Evolutionary conservation across 2,113 vertebrate genomes (phyloP).

Genomic region (Oncorhynchus nerka): DNA sequence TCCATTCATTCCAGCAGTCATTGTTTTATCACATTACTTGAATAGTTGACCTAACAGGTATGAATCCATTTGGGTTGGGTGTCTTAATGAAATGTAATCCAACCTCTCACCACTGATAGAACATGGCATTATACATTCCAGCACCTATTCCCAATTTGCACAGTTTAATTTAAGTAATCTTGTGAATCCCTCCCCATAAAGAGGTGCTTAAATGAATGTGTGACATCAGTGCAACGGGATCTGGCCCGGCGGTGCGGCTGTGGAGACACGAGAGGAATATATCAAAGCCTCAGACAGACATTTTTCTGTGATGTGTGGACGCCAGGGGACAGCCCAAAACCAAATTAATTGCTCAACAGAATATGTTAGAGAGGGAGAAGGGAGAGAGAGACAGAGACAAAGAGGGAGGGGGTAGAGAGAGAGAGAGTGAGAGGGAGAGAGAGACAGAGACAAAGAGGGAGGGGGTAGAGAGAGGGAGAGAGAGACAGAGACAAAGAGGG

Average conservation of each 20-base stretch:
- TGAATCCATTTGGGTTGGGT: background rate
- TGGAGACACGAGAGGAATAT: background rate
- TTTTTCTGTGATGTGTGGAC: background rate
- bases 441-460: too few species aligned
- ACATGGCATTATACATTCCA: background rate
- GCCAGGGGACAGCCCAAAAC: background rate
- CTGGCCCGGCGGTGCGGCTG: background rate
- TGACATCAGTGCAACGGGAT: constrained; percentile 9
- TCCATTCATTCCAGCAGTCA: background rate
- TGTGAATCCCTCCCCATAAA: constrained; percentile 10
- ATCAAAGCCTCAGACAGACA: background rate
- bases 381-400: too few species aligned
- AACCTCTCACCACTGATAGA: background rate
- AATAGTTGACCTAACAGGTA: background rate
- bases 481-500: too few species aligned
- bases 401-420: too few species aligned
- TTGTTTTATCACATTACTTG: background rate
- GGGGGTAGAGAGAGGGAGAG: background rate
- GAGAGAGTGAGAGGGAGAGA: background rate
- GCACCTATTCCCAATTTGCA: constrained; percentile 10
- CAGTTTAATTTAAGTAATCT: constrained; percentile 11
- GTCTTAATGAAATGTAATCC: constrained; percentile 8
- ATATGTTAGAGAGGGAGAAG: constrained; percentile 1
- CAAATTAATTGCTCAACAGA: constrained; percentile 9
- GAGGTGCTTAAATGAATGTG: background rate